These are phyloP conservation scores for Felis chaus DNA, from an alignment of 2,113 vertebrate species.

Conservation along the genomic window DNA sequence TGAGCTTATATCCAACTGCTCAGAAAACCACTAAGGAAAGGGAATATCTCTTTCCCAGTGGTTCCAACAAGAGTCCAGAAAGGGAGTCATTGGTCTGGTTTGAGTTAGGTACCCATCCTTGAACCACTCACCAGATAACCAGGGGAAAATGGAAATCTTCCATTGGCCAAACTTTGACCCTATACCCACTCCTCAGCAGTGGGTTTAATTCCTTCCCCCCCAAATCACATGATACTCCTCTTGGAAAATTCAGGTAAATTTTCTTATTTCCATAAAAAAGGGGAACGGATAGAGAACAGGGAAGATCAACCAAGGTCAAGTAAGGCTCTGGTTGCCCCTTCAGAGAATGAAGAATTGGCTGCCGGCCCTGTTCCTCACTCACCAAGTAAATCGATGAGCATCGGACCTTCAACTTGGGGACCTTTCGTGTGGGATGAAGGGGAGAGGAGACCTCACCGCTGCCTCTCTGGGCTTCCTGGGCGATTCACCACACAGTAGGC, in stretches of 20 bases:
- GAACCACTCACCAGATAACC: background rate
- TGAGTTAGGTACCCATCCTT: background rate
- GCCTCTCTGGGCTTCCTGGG: background rate
- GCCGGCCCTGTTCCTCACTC: background rate
- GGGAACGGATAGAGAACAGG: too few relatives aligned
- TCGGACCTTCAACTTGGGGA: too few relatives aligned
- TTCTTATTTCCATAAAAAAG: background rate
- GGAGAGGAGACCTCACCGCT: background rate
- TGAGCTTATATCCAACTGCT: background rate
- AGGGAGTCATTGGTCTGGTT: background rate
- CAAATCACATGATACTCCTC: rapidly evolving
- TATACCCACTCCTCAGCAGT: background rate
- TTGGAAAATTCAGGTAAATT: background rate
- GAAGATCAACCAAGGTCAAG: too few relatives aligned
- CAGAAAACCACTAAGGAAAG: background rate
- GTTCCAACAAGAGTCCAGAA: background rate
- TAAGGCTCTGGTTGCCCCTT: too few relatives aligned
- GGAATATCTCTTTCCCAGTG: background rate
- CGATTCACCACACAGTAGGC: too few relatives aligned
- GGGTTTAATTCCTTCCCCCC: too few relatives aligned
- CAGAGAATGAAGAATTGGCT: background rate
- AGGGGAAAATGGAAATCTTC: too few relatives aligned
- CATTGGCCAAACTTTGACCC: background rate
- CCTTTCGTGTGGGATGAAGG: rapidly evolving
- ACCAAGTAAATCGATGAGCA: background rate